Conservation (phyloP, 2,797 vertebrate genomes). For the Ctenopoma multispine region DNA sequence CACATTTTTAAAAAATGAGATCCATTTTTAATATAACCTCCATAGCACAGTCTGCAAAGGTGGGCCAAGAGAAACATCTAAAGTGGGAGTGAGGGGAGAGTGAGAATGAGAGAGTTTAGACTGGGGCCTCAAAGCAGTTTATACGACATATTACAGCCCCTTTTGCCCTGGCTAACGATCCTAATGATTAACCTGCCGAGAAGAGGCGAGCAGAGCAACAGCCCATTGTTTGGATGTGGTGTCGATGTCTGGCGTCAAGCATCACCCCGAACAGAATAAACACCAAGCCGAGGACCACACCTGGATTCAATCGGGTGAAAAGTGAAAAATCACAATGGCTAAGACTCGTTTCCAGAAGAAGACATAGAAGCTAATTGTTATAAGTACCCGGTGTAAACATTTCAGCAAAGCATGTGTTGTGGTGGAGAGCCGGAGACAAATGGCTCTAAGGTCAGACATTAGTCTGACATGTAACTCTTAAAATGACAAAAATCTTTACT, state of each 20-base stretch:
- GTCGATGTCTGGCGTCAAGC: constrained; percentile 84
- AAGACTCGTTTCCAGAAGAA: constrained; percentile 58
- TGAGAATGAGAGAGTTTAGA: constrained; percentile 47
- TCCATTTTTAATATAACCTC: constrained; percentile 26
- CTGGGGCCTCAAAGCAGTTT: constrained; percentile 47
- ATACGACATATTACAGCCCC: constrained; percentile 54
- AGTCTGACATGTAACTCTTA: constrained; percentile 51
- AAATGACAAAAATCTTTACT: constrained; percentile 59
- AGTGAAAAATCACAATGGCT: constrained; percentile 71
- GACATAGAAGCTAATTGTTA: constrained; percentile 78
- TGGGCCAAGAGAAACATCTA: constrained; percentile 45
- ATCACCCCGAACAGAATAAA: constrained; percentile 82
- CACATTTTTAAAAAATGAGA: constrained; percentile 2
- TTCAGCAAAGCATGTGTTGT: constrained; percentile 77
- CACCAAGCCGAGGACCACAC: constrained; percentile 79
- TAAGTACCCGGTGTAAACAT: constrained; percentile 79
- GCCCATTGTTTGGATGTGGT: constrained; percentile 83
- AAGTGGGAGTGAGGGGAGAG: constrained; percentile 29
- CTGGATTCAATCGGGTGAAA: constrained; percentile 72
- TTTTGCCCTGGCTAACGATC: constrained; percentile 58
- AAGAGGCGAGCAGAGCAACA: constrained; percentile 66
- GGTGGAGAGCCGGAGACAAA: constrained; percentile 64
- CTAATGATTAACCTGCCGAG: constrained; percentile 79
- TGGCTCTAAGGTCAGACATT: constrained; percentile 50
- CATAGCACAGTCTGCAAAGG: constrained; percentile 9